A percentile compares a stretch with the other conserved stretches of the same genome.
phyloP scores from a whole-genome alignment of 2,113 vertebrate species.

The Pelobates fuscus region DNA sequence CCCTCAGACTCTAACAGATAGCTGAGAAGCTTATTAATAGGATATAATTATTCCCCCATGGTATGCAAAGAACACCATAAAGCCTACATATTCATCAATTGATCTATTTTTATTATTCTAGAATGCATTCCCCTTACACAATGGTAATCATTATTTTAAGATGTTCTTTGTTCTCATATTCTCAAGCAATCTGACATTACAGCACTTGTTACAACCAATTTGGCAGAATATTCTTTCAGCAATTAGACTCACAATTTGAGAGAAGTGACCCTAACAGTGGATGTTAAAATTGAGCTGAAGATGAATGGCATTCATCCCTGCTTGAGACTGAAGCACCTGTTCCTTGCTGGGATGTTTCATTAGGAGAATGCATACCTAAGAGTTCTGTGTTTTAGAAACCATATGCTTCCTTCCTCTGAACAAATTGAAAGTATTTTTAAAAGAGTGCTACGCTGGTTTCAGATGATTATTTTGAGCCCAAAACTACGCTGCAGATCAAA shows the following conservation, averaged over 20 bases:
- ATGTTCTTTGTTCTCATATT: slow-evolving; percentile 10
- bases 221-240: background rate
- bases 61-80: background rate
- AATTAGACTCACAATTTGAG: slow-evolving; percentile 18
- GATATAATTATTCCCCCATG: slow-evolving; percentile 24
- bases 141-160: slow-evolving; percentile 26
- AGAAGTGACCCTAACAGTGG: background rate
- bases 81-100: slow-evolving; percentile 18
- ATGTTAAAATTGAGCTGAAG: slow-evolving; percentile 2
- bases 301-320: background rate
- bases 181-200: slow-evolving; percentile 8
- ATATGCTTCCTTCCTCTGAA: background rate
- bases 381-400: slow-evolving; percentile 7
- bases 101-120: slow-evolving; percentile 6
- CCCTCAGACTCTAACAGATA: too few species aligned
- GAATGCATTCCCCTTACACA: slow-evolving; percentile 16
- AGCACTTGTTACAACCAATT: slow-evolving; percentile 8
- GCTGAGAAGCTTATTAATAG: slow-evolving; percentile 16
- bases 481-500: background rate
- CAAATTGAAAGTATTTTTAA: slow-evolving; percentile 13
- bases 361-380: background rate
- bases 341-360: background rate
- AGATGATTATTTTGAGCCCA: background rate
- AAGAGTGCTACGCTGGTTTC: background rate
- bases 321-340: background rate